Conservation (phyloP, 1,140 invertebrate species). For the Mya arenaria region DNA sequence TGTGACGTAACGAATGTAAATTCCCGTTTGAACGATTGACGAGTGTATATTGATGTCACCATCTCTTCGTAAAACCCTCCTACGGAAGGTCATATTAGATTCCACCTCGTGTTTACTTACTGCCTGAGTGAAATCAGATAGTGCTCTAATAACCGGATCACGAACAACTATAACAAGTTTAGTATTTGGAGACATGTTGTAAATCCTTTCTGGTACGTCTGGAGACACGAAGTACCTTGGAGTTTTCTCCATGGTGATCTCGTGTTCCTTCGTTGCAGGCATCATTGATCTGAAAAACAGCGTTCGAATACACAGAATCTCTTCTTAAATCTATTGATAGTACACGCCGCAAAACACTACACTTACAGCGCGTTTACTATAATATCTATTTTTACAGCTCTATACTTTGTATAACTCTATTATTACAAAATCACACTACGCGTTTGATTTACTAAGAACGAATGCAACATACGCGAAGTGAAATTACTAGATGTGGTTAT, state of each 20-base stretch:
- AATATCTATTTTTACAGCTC: not conserved
- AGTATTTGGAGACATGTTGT: slow-evolving; percentile 91
- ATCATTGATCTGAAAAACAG: slow-evolving; percentile 83
- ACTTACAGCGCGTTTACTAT: not conserved
- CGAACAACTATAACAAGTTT: slow-evolving; percentile 93
- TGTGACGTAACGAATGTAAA: slow-evolving; percentile 90
- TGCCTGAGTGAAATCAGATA: slow-evolving; percentile 93
- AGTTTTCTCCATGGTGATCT: slow-evolving; percentile 96
- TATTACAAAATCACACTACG: not conserved
- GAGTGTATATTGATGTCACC: slow-evolving; percentile 90
- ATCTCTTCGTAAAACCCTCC: slow-evolving; percentile 85
- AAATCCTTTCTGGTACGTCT: slow-evolving; percentile 90
- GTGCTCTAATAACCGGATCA: slow-evolving; percentile 94
- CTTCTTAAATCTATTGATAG: not conserved
- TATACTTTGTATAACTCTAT: not conserved
- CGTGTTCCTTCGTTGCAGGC: slow-evolving; percentile 91
- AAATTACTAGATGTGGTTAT: too few species aligned
- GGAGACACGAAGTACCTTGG: slow-evolving; percentile 95
- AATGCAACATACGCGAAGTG: not conserved
- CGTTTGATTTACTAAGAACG: not conserved
- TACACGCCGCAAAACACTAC: not conserved
- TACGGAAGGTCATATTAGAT: slow-evolving; percentile 90
- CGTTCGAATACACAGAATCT: too few species aligned
- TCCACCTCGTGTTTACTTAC: slow-evolving; percentile 78
- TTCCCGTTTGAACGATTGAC: slow-evolving; percentile 91